Evolutionary conservation across 2,888 invertebrate genomes (phyloP).

Genomic region (Silvanus unidentatus): DNA sequence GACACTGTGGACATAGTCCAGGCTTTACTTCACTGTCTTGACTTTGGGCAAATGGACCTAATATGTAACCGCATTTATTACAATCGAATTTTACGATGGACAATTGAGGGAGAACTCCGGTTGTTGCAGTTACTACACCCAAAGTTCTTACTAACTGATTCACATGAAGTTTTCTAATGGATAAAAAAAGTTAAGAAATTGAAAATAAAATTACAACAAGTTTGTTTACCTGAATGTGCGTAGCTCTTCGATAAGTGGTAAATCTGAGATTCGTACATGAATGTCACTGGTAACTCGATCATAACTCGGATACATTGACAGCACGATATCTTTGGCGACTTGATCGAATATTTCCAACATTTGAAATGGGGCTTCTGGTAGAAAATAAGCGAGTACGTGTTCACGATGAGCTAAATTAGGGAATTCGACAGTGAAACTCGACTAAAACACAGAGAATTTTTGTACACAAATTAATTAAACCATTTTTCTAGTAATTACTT

Average conservation of each 20-base stretch:
- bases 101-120: constrained; percentile 91
- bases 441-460: constrained; percentile 33
- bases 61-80: constrained; percentile 86
- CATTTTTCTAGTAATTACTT: constrained; percentile 45
- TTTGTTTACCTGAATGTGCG: constrained; percentile 85
- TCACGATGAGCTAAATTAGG: constrained; percentile 83
- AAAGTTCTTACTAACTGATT: constrained; percentile 90
- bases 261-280: constrained; percentile 88
- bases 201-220: constrained; percentile 1
- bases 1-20: constrained; percentile 96
- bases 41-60: constrained; percentile 94
- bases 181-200: constrained; percentile 48
- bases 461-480: neutral
- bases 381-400: constrained; percentile 90
- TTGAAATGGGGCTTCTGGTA: constrained; percentile 95
- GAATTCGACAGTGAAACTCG: constrained; percentile 90
- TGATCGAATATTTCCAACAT: constrained; percentile 95
- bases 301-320: constrained; percentile 93
- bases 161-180: constrained; percentile 79
- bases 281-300: constrained; percentile 90
- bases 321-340: constrained; percentile 87
- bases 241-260: constrained; percentile 93
- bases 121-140: constrained; percentile 94
- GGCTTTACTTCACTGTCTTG: constrained; percentile 93
- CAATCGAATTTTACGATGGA: constrained; percentile 97